Conservation (phyloP, 92 coral and sea anemone genomes). For the Galaxea fascicularis region DNA sequence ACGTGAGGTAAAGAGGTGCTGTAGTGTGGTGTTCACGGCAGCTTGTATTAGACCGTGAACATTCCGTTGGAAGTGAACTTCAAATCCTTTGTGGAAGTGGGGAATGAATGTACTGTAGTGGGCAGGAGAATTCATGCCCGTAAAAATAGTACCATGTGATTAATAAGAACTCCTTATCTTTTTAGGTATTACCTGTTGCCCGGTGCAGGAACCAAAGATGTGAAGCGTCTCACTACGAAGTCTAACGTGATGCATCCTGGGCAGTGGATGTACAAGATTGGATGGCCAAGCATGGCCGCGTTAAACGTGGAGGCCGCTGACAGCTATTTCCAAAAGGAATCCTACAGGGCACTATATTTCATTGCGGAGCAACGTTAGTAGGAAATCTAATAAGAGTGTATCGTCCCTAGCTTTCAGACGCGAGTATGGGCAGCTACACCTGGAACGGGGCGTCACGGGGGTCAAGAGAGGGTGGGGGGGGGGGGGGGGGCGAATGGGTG, state of each 20-base stretch:
- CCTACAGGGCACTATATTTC: conserved; percentile 25
- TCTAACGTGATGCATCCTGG: conserved; percentile 85
- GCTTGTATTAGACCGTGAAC: no score
- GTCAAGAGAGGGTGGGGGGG: no score
- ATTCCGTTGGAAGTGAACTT: no score
- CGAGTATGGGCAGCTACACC: background rate
- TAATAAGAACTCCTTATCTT: no score
- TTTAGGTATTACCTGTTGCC: conserved; percentile 72
- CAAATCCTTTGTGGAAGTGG: no score
- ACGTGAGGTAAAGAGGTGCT: no score
- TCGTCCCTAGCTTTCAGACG: background rate
- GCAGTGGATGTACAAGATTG: conserved; percentile 88
- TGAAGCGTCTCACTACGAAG: conserved; percentile 43
- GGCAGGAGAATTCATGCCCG: no score
- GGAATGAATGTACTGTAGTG: no score
- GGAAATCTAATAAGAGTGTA: background rate
- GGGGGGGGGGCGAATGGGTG: no score
- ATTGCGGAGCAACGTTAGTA: conserved; percentile 71
- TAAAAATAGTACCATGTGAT: no score
- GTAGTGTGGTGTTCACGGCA: no score
- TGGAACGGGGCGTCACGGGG: no score
- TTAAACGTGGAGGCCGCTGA: conserved; percentile 73
- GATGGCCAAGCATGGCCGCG: conserved; percentile 77
- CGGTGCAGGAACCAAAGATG: conserved; percentile 74
- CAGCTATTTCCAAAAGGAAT: conserved; percentile 43